Evolutionary conservation across 2,113 vertebrate genomes (phyloP), one percentile per base, ranked within the genome.

Genomic region (Mixornis gularis): DNA sequence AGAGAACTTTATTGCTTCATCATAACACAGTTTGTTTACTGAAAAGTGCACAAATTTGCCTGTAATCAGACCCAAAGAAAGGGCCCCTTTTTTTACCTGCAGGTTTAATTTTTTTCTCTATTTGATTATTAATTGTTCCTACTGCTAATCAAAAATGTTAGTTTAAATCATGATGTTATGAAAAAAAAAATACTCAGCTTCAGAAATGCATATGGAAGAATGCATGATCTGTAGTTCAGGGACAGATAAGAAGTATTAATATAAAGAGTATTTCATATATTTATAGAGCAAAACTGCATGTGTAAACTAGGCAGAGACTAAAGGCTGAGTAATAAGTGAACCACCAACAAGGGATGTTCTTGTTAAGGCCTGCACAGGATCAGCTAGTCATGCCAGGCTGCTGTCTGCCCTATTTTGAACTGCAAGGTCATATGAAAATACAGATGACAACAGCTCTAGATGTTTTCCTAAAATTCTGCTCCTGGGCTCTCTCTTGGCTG

Each of bases 341-440:
- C 38, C n/a, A 85, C 5, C 0, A 25, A 72, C 32, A 69, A 85
- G 43, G 73, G 63, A 62, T 56, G 59, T 73, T 93, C 89, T 70
- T 94, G 84, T 91, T 77, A 94, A 91, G 76, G 63, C 80, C 89
- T 96, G 79, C 74, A 82, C 46, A 59, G 90, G 81, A 49, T 26
- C 89, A 79, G 38, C 78, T 73, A 81, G 52, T 79, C 73, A 41
- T 53, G 64, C 38, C 9, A 5, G 83, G 49, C 70, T 16, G 22
- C n/a, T 21, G 29, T 79, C 81, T 71, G 63, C 20, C 56, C 62
- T 79, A 3, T 77, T 93, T 91, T 38, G 53, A 86, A 76, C 77
- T 60, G 63, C 10, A 13, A 79, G 79, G 80, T 74, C 52, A 27
- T 44, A 51, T 20, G 55, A 85, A 92, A 68, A 84, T 59, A 69